These are phyloP conservation scores for Schizotus pectinicornis DNA, from an alignment of 2,888 invertebrate species.

Conservation along the genomic window DNA sequence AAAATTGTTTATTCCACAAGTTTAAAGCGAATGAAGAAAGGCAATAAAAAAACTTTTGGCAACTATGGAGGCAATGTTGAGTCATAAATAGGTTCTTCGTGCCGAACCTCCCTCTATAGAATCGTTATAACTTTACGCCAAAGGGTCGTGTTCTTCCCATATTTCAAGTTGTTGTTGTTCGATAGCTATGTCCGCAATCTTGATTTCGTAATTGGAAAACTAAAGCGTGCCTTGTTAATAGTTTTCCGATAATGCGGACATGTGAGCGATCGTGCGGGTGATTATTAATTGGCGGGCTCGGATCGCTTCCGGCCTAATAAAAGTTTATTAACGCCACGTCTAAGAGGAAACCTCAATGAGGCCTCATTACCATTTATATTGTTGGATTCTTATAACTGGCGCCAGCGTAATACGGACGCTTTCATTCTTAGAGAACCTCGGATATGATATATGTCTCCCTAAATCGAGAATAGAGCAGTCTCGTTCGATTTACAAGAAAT, in stretches of 20 bases:
- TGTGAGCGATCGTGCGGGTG: conserved; percentile 11
- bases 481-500: conserved; percentile 36
- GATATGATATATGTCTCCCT: conserved; percentile 29
- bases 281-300: conserved; percentile 4
- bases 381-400: conserved; percentile 26
- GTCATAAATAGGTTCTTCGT: no score
- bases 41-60: no score
- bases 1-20: no score
- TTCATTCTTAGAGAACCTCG: conserved; percentile 21
- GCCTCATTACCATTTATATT: conserved; percentile 29
- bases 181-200: conserved; percentile 12
- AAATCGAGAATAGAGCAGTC: conserved; percentile 31
- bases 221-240: conserved; percentile 11
- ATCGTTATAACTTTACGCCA: no score
- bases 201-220: conserved; percentile 20
- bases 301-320: not conserved
- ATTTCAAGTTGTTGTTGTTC: not conserved
- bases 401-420: conserved; percentile 18
- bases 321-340: conserved; percentile 17
- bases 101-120: no score
- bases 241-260: conserved; percentile 22
- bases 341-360: conserved; percentile 14
- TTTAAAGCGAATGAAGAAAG: no score
- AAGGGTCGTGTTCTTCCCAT: no score
- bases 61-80: no score